Percentiles rank a stretch among this genome's conserved stretches.
Evolutionary conservation across 2,113 vertebrate species (phyloP).

Genomic region (Pantherophis guttatus): DNA sequence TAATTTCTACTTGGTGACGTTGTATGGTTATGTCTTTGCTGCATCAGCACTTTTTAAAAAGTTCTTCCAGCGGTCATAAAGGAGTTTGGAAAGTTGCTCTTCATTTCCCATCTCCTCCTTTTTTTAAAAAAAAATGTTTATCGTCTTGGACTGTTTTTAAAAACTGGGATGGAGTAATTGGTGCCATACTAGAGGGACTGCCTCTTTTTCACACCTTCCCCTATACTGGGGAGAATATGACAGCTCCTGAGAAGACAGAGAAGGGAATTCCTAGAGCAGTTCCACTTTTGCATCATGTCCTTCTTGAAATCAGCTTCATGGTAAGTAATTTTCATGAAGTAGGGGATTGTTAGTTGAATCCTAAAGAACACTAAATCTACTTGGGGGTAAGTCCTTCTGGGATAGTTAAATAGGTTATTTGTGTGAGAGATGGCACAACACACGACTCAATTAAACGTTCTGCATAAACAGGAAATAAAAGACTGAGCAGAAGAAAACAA

Average conservation of each 20-base stretch:
- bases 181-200: neutral
- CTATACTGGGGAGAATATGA: neutral
- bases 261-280: neutral
- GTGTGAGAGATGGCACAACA: neutral
- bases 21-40: neutral
- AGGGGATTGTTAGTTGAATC: neutral
- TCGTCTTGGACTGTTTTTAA: neutral
- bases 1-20: neutral
- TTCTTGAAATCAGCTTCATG: neutral
- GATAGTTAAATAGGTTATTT: neutral
- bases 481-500: neutral
- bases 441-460: neutral
- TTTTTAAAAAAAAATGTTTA: neutral
- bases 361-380: neutral
- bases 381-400: neutral
- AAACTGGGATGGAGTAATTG: neutral
- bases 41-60: neutral
- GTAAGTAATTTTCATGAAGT: neutral
- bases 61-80: neutral
- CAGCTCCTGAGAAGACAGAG: neutral
- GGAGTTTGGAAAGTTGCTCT: neutral
- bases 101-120: neutral
- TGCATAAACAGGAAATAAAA: neutral
- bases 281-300: neutral
- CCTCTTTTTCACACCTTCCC: neutral